phyloP scores from a whole-genome alignment of 2,888 invertebrate genomes.

The Asteroscopus sphinx region DNA sequence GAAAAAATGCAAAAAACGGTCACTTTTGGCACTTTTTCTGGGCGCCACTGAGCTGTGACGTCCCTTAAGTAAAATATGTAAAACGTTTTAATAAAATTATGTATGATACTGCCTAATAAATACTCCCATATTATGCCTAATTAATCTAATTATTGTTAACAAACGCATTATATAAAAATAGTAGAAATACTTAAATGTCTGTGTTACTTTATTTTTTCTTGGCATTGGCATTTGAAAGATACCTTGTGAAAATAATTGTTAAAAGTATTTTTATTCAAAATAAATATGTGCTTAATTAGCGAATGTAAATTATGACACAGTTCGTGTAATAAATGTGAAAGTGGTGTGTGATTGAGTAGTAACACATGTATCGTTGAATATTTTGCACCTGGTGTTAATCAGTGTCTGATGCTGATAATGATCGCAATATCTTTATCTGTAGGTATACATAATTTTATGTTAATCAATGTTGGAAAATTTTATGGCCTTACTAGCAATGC shows the following conservation, averaged over 20 bases:
- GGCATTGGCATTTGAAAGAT: background rate
- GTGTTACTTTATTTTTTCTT: too few relatives aligned
- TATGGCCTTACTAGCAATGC: too few relatives aligned
- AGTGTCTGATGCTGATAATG: slow-evolving; percentile 11
- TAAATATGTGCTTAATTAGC: background rate
- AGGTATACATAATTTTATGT: background rate
- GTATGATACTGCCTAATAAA: too few relatives aligned
- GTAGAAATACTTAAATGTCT: too few relatives aligned
- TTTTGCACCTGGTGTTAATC: slow-evolving; percentile 6
- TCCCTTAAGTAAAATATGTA: too few relatives aligned
- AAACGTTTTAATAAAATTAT: too few relatives aligned
- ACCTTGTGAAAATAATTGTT: background rate
- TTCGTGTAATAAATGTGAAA: slow-evolving; percentile 14
- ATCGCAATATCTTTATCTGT: slow-evolving; percentile 4
- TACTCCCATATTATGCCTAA: too few relatives aligned
- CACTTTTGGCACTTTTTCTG: too few relatives aligned
- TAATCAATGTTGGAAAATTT: slow-evolving; percentile 5
- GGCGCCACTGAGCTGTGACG: too few relatives aligned
- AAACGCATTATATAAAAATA: too few relatives aligned
- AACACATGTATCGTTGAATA: slow-evolving; percentile 2
- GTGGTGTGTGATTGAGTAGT: slow-evolving; percentile 8
- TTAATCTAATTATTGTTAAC: too few relatives aligned
- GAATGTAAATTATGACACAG: slow-evolving; percentile 14
- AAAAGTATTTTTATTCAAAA: background rate
- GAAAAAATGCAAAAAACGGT: too few relatives aligned